A percentile compares a stretch with the other conserved stretches of the same genome.
Conservation (phyloP, 2,888 invertebrate genomes). For the Phlogophora meticulosa region DNA sequence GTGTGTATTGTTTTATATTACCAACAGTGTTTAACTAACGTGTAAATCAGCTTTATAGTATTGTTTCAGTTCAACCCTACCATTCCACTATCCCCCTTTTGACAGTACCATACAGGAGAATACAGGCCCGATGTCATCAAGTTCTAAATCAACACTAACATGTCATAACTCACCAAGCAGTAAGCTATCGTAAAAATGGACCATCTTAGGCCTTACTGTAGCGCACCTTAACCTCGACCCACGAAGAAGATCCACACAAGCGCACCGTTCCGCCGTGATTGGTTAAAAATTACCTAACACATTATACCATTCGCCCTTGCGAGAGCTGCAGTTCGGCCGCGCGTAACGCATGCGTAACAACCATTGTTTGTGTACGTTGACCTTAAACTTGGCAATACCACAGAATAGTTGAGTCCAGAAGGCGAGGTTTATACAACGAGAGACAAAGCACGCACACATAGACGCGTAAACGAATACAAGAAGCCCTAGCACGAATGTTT, state of each 20-base stretch:
- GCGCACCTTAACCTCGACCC: conserved; percentile 32
- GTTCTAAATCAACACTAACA: no score
- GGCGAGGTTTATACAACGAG: fast-evolving
- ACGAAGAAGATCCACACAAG: conserved; percentile 17
- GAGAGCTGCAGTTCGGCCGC: conserved; percentile 62
- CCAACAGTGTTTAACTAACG: no score
- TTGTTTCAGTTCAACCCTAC: no score
- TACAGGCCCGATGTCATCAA: no score
- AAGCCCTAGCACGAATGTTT: no score
- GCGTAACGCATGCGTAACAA: conserved; percentile 80
- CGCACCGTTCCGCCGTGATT: conserved; percentile 28
- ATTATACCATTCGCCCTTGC: conserved; percentile 58
- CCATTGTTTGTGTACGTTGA: conserved; percentile 84
- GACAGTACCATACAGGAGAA: no score
- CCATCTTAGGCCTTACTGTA: no score
- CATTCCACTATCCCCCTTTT: no score
- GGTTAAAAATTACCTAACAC: conserved; percentile 54
- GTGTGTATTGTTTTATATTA: no score
- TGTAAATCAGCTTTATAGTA: no score
- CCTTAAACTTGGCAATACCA: conserved; percentile 73
- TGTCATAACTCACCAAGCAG: no score
- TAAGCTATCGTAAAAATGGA: neutral
- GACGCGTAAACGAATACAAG: neutral
- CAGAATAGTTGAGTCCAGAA: conserved; percentile 6
- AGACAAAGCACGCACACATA: neutral